Conservation (phyloP, 2,797 vertebrate species). For the Okamejei kenojei region DNA sequence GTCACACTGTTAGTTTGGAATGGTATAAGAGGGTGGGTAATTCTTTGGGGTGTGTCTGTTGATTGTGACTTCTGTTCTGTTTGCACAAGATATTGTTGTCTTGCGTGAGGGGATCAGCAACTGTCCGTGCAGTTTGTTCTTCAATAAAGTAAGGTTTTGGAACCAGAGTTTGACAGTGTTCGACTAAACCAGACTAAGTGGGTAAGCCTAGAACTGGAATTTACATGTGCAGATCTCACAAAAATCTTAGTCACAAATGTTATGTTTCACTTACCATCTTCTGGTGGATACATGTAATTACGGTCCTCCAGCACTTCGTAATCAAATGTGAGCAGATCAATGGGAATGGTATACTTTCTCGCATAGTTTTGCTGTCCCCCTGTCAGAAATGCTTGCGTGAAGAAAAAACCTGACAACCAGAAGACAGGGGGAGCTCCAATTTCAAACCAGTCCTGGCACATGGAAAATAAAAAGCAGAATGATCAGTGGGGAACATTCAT, state of each 20-base stretch:
- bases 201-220: too few relatives aligned
- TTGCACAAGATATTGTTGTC: too few relatives aligned
- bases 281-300: slow-evolving; percentile 60
- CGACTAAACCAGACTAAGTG: too few relatives aligned
- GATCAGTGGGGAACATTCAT: background rate
- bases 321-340: slow-evolving; percentile 76
- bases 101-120: too few relatives aligned
- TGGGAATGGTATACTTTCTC: slow-evolving; percentile 75
- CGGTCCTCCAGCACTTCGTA: slow-evolving; percentile 77
- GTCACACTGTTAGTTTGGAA: too few relatives aligned
- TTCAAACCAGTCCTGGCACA: slow-evolving; percentile 71
- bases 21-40: too few relatives aligned
- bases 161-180: too few relatives aligned
- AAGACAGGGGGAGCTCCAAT: slow-evolving; percentile 67
- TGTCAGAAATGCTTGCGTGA: slow-evolving; percentile 85
- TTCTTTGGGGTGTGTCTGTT: too few relatives aligned
- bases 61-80: too few relatives aligned
- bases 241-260: background rate
- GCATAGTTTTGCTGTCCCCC: slow-evolving; percentile 82
- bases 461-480: background rate
- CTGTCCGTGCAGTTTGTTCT: too few relatives aligned
- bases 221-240: background rate
- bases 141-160: too few relatives aligned
- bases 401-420: slow-evolving; percentile 88
- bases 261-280: slow-evolving; percentile 65